These are phyloP conservation scores for Oxystoma pomonae DNA, from an alignment of 2,888 invertebrate genomes.

Conservation along the genomic window DNA sequence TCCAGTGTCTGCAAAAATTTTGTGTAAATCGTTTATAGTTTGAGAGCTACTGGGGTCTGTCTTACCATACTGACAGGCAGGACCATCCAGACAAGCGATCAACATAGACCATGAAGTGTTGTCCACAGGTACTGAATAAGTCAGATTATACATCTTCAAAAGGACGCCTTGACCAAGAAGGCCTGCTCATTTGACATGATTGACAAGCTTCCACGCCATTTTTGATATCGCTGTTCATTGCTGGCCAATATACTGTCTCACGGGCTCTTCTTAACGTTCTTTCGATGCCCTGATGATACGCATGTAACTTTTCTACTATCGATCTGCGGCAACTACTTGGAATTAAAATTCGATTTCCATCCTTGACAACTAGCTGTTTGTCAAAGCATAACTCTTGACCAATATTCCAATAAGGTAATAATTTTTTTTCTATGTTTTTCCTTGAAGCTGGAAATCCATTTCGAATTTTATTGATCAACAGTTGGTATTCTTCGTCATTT, in stretches of 20 bases:
- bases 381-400: not conserved
- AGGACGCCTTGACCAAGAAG: not conserved
- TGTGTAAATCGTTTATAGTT: slow-evolving; percentile 1
- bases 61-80: not conserved
- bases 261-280: not conserved
- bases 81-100: slow-evolving; percentile 3
- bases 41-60: not conserved
- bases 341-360: not conserved
- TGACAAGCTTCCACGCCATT: not conserved
- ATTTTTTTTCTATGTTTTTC: not conserved
- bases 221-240: not conserved
- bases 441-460: not conserved
- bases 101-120: slow-evolving; percentile 1
- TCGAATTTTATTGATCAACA: not conserved
- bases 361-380: not conserved
- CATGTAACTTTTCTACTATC: no score
- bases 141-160: not conserved
- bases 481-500: no score
- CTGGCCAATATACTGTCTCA: not conserved
- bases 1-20: slow-evolving; percentile 1
- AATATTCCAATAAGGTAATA: not conserved
- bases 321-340: not conserved
- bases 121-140: not conserved
- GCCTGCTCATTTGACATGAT: not conserved
- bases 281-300: no score